Evolutionary conservation across 2,113 vertebrate species (phyloP).

Genomic region (Camelus dromedarius): DNA sequence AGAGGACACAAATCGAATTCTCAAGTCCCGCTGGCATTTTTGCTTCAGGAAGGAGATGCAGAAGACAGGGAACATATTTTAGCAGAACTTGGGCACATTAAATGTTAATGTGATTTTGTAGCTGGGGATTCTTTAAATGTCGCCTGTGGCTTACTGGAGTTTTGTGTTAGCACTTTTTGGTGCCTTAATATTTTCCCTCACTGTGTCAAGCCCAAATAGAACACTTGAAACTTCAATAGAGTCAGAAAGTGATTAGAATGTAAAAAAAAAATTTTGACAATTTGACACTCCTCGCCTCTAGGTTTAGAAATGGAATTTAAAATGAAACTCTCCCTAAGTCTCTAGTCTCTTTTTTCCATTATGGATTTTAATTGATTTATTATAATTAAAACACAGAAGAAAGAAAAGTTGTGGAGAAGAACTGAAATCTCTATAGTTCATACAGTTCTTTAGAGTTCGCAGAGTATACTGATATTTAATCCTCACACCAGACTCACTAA

Average conservation of each 20-base stretch:
- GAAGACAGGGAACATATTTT: slow-evolving; percentile 69
- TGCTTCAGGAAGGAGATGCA: slow-evolving; percentile 72
- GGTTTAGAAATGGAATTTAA: slow-evolving; percentile 75
- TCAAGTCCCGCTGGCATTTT: slow-evolving; percentile 67
- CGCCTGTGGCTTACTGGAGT: slow-evolving; percentile 75
- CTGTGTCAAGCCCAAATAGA: slow-evolving; percentile 80
- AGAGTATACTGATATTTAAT: background rate
- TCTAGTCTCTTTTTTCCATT: slow-evolving; percentile 77
- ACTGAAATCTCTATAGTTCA: slow-evolving; percentile 62
- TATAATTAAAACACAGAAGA: slow-evolving; percentile 79
- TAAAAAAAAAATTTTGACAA: slow-evolving; percentile 58
- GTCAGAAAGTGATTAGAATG: slow-evolving; percentile 71
- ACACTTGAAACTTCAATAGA: slow-evolving; percentile 74
- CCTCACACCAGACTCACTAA: background rate
- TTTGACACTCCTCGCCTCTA: slow-evolving; percentile 68
- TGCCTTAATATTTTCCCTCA: slow-evolving; percentile 81
- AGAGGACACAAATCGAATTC: slow-evolving; percentile 57
- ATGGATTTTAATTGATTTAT: slow-evolving; percentile 80
- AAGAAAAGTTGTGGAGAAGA: slow-evolving; percentile 60
- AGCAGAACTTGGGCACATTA: slow-evolving; percentile 81
- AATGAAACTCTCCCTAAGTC: slow-evolving; percentile 75
- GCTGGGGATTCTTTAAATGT: slow-evolving; percentile 84
- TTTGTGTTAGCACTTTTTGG: slow-evolving; percentile 79
- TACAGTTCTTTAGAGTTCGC: slow-evolving; percentile 25
- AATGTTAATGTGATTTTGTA: slow-evolving; percentile 86